Evolutionary conservation across 2,113 vertebrate genomes (phyloP).

Genomic region (Lathamus discolor): DNA sequence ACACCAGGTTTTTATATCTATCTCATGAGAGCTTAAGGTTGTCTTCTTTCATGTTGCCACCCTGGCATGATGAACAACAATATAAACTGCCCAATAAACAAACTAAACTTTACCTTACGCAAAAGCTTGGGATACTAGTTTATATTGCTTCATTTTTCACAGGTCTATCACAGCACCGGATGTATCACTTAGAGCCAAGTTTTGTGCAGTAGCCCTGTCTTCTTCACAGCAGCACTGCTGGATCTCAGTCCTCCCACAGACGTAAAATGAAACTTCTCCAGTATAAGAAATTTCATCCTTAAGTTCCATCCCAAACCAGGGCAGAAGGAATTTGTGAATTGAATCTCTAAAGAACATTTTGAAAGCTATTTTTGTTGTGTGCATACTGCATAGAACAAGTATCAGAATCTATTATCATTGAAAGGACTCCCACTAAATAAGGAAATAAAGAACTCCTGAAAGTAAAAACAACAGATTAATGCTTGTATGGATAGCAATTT

Average conservation of each 20-base stretch:
- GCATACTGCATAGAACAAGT: background rate
- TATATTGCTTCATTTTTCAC: background rate
- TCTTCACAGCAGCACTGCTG: background rate
- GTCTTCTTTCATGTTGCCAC: background rate
- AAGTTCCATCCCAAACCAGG: background rate
- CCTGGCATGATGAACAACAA: background rate
- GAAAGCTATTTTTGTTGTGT: background rate
- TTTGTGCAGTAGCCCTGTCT: background rate
- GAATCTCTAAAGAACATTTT: background rate
- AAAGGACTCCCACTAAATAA: background rate
- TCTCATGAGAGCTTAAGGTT: background rate
- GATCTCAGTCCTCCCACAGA: background rate
- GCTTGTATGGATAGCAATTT: background rate
- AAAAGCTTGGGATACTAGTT: background rate
- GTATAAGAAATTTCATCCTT: background rate
- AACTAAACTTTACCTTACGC: background rate
- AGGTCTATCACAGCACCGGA: background rate
- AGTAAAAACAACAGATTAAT: background rate
- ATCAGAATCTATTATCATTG: background rate
- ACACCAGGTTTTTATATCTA: background rate
- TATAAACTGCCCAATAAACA: background rate
- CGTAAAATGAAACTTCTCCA: background rate
- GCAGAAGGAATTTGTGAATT: background rate
- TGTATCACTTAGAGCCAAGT: background rate
- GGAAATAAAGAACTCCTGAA: background rate